Percentiles rank a stretch among this genome's conserved stretches.
These are phyloP conservation scores for Eira barbara DNA, from an alignment of 2,113 vertebrate species.

Conservation along the genomic window DNA sequence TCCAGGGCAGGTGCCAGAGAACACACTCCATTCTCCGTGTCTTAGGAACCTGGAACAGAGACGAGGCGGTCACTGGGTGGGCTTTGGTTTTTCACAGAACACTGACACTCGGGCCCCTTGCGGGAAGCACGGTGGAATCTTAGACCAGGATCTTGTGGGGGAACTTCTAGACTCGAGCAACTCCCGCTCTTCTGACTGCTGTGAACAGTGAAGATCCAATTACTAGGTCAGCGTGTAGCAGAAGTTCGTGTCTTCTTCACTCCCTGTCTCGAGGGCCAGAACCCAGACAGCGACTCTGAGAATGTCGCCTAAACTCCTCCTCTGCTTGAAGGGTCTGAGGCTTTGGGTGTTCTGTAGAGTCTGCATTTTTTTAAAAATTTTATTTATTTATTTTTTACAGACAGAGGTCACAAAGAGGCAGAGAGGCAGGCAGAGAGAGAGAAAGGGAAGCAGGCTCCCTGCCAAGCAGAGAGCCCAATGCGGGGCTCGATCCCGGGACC, in stretches of 20 bases:
- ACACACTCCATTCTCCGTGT: neutral
- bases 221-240: neutral
- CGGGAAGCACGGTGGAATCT: neutral
- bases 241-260: accelerated
- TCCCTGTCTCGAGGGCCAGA: neutral
- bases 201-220: constrained; percentile 22
- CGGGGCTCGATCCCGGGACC: too few species aligned
- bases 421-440: too few species aligned
- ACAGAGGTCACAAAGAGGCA: too few species aligned
- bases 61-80: neutral
- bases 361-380: constrained; percentile 78
- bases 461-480: too few species aligned
- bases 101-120: accelerated
- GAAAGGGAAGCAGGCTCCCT: too few species aligned
- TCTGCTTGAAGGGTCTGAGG: constrained; percentile 87
- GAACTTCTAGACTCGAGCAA: constrained; percentile 90
- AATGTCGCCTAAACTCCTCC: constrained; percentile 88
- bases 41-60: neutral
- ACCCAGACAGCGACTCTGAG: neutral
- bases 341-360: constrained; percentile 72
- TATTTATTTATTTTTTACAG: too few species aligned
- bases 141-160: constrained; percentile 92
- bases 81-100: neutral
- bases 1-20: neutral
- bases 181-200: constrained; percentile 90